Evolutionary conservation across 37 sponge, comb jelly and placozoan genomes (phyloP).

Genomic region (Spongia lamella): DNA sequence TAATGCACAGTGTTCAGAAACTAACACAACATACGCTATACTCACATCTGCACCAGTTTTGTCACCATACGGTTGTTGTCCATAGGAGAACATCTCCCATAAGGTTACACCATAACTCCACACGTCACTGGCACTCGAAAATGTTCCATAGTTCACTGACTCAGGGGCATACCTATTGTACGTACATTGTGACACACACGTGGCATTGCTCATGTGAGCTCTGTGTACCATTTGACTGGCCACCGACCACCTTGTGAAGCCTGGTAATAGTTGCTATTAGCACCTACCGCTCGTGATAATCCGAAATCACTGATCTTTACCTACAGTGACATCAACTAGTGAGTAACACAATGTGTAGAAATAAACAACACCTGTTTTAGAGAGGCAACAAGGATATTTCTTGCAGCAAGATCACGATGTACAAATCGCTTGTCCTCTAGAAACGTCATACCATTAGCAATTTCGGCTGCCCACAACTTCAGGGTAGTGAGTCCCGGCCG

Average conservation of each 20-base stretch:
- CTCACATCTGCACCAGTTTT: conserved; percentile 85
- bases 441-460: conserved; percentile 92
- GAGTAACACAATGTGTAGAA: neutral
- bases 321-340: conserved; percentile 13
- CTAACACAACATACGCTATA: too few species aligned
- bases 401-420: conserved; percentile 92
- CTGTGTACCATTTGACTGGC: conserved; percentile 94
- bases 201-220: neutral
- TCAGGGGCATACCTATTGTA: conserved; percentile 94
- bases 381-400: conserved; percentile 88
- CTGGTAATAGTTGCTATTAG: conserved; percentile 93
- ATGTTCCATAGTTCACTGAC: conserved; percentile 92
- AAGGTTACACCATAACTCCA: conserved; percentile 98
- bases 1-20: too few species aligned
- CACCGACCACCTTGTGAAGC: conserved; percentile 96
- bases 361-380: conserved; percentile 38
- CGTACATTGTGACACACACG: neutral
- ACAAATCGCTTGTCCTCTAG: conserved; percentile 91
- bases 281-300: conserved; percentile 89
- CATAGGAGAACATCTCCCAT: conserved; percentile 99
- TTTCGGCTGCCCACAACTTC: conserved; percentile 92
- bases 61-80: conserved; percentile 94
- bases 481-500: conserved; percentile 56
- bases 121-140: conserved; percentile 90
- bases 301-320: conserved; percentile 99